Conservation (phyloP, 1,140 invertebrate genomes). For the Agraylea sexmaculata region DNA sequence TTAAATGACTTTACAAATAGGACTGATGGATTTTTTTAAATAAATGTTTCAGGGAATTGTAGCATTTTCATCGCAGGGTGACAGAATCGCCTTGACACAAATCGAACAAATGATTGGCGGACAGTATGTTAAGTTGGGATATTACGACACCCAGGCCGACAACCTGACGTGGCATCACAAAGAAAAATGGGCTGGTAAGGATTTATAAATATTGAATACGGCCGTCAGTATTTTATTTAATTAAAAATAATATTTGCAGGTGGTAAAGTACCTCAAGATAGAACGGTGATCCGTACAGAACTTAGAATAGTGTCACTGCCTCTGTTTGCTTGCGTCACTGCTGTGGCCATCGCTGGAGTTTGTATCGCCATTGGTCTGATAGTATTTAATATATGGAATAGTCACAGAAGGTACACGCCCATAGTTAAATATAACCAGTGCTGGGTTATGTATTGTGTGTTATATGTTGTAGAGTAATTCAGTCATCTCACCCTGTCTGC, state of each 20-base stretch:
- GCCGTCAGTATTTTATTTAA: slow-evolving; percentile 3
- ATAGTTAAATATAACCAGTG: too few relatives aligned
- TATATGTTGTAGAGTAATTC: slow-evolving; percentile 69
- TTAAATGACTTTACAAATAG: too few relatives aligned
- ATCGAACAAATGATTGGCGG: slow-evolving; percentile 96
- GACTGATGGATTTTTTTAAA: slow-evolving; percentile 4
- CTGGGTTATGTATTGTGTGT: slow-evolving; percentile 6
- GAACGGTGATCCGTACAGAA: slow-evolving; percentile 76
- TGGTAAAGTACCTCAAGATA: slow-evolving; percentile 79
- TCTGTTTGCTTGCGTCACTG: slow-evolving; percentile 84
- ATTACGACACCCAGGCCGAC: slow-evolving; percentile 90
- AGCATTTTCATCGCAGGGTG: slow-evolving; percentile 93
- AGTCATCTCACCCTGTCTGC: slow-evolving; percentile 91
- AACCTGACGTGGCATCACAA: slow-evolving; percentile 87
- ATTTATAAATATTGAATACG: slow-evolving; percentile 2
- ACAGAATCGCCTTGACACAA: slow-evolving; percentile 96
- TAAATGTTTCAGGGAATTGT: slow-evolving; percentile 64
- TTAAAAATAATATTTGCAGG: slow-evolving; percentile 38
- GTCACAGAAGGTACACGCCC: slow-evolving; percentile 84
- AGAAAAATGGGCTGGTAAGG: slow-evolving; percentile 78
- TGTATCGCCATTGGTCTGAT: slow-evolving; percentile 70
- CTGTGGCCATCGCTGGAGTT: slow-evolving; percentile 76
- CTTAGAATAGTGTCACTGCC: slow-evolving; percentile 76
- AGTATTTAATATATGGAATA: slow-evolving; percentile 82
- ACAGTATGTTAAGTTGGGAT: slow-evolving; percentile 89